Conservation (phyloP, 2,113 vertebrate species). For the Galeopterus variegatus region DNA sequence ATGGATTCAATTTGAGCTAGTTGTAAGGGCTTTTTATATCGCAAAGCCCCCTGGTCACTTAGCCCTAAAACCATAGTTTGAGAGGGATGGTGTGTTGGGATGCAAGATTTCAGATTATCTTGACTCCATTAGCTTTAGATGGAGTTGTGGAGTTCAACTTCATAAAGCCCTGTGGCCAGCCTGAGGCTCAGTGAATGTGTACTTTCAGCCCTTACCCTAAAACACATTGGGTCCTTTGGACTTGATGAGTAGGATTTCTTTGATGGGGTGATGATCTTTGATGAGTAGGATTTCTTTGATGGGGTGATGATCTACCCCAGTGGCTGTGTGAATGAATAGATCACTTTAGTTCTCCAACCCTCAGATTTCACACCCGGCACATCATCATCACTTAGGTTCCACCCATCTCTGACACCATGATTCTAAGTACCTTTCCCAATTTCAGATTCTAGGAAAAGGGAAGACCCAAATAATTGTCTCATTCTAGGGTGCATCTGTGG, state of each 20-base stretch:
- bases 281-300: not conserved
- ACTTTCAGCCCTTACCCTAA: conserved; percentile 39
- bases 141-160: not conserved
- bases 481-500: not conserved
- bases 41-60: not conserved
- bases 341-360: not conserved
- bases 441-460: not conserved
- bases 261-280: not conserved
- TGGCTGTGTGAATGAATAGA: not conserved
- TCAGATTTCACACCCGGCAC: not conserved
- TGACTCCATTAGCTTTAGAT: conserved; percentile 44
- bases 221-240: not conserved
- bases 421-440: not conserved
- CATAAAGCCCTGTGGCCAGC: not conserved
- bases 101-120: conserved; percentile 47
- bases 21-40: not conserved
- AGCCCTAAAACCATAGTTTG: conserved; percentile 47
- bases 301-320: not conserved
- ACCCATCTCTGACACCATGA: not conserved
- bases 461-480: not conserved
- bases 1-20: conserved; percentile 17
- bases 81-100: not conserved
- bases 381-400: not conserved
- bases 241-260: not conserved
- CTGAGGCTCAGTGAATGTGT: not conserved